Percentiles rank a stretch among this genome's conserved stretches.
These are phyloP conservation scores for Borostomias antarcticus DNA, from an alignment of 2,797 vertebrate species.

Conservation along the genomic window DNA sequence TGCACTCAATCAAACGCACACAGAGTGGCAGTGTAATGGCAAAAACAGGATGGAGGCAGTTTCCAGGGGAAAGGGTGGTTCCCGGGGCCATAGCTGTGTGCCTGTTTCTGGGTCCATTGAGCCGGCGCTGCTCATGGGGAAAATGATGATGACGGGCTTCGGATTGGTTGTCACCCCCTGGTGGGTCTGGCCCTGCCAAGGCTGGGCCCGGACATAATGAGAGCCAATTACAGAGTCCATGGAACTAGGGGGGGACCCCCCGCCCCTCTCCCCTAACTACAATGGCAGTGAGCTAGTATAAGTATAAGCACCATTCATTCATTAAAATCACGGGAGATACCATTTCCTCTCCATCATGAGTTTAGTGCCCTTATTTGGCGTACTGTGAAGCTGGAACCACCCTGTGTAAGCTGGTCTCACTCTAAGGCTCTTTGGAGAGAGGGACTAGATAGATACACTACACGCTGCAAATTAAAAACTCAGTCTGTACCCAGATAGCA, in stretches of 20 bases:
- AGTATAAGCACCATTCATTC: no score
- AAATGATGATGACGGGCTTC: slow-evolving; percentile 60
- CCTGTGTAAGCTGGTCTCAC: no score
- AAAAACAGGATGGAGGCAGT: slow-evolving; percentile 68
- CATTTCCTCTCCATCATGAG: no score
- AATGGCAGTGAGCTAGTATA: not conserved
- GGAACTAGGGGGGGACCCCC: not conserved
- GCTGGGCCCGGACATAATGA: slow-evolving; percentile 54
- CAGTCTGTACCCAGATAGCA: no score
- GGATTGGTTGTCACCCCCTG: slow-evolving; percentile 60
- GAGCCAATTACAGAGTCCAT: slow-evolving; percentile 58
- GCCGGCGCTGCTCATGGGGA: slow-evolving; percentile 55
- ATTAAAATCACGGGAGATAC: no score
- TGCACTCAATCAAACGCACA: slow-evolving; percentile 10
- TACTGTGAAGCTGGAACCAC: no score
- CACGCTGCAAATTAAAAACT: no score
- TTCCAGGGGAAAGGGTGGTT: slow-evolving; percentile 74
- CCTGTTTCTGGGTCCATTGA: slow-evolving; percentile 58
- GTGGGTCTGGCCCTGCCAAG: slow-evolving; percentile 54
- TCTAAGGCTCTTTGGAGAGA: no score
- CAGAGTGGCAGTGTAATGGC: slow-evolving; percentile 56
- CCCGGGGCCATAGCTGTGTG: slow-evolving; percentile 55
- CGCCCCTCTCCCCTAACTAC: not conserved
- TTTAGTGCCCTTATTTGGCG: no score
- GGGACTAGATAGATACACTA: no score